Evolutionary conservation across 2,113 vertebrate genomes (phyloP), one percentile per base, ranked within the genome.

Genomic region (Rutilus rutilus): DNA sequence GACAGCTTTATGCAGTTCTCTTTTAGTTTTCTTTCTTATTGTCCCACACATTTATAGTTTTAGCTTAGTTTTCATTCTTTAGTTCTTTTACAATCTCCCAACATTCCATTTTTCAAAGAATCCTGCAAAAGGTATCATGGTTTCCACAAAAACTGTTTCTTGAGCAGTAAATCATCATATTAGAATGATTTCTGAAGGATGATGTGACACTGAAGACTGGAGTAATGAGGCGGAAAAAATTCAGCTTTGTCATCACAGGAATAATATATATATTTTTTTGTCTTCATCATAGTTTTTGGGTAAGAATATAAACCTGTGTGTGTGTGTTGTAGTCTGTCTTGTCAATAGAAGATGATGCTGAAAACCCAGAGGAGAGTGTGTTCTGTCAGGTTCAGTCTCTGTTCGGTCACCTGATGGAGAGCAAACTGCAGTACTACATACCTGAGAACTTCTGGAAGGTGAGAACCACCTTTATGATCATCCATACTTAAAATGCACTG

Each of bases 371-470:
- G 39, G 98, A 99, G 86, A 99, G 96, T 7, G 98, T 99, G 25
- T 99, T 99, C 92, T 99, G 98, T 91, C 97, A 99, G 92, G 98
- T 99, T 1, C 98, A 99, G 74, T 99, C 97, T 88, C 94, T 99
- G 83, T 99, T 99, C 86, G 98, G 98, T 33, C 98, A 99, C 91
- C 91, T 99, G 92, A 99, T 99, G 98, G 98, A 99, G 93, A 99
- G 98, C 95, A 99, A 99, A 85, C 93, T 99, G 77, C 98, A 99
- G 80, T 99, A 99, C 94, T 99, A 99, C 0, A 94, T 99, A n/a
- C 98, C 98, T 25, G 98, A 99, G 92, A 99, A 97, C 91, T 99
- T 99, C 79, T 99, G 98, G 98, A 99, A 99, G 98, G 98, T 90
- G n/a, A 86, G 36, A 60, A 12, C 7, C 6, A 78, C 57, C 5